Base-by-base conservation (phyloP, 2,113 vertebrate species). In the Silurus asotus region DNA sequence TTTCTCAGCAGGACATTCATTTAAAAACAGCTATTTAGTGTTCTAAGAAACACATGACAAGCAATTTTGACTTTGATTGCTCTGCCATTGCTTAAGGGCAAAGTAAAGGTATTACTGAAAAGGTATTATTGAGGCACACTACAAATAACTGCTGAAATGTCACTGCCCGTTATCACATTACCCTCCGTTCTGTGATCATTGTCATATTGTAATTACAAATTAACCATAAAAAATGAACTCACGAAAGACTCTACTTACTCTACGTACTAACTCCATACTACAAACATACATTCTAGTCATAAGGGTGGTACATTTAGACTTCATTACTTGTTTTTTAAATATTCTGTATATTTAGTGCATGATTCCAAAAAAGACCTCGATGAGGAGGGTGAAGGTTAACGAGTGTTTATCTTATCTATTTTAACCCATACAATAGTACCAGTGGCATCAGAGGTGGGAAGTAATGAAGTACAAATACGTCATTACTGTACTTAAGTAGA, bases 1-100 rank as follows among this genome's bases (percentile, higher is more conserved):
- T 37, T 58, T 51, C 25, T 62, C 48, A 61, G 76, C 86, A 86
- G 75, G 19, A 64, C 37, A 61, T 86, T 90, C 67, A 82, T 81
- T 88, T 86, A 80, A 77, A 72, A 45, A 86, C 14, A 49, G 37
- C 53, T 8, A 70, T 83, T 82, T 72, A 14, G 81, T 65, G 70
- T 89, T 85, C 55, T 82, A 25, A 69, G 53, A 53, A 82, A 62
- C 37, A 82, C 28, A 74, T n/a, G 28, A 65, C 49, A 65, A 37
- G 82, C 45, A 2, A 37, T 64, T 74, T 74, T 72, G 67, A 62
- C 58, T 61, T 59, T 59, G 84, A 72, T 83, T 83, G 19, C 78
- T 81, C 3, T 23, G 37, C 10, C 6, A 28, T 8, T 69, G 49
- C 51, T 23, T 13, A 59, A 74, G 67, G 19, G 9, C 25, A 83